Evolutionary conservation across 1,140 invertebrate species (phyloP), one percentile per base, ranked within the genome.

Genomic region (Philopotamus ludificatus): DNA sequence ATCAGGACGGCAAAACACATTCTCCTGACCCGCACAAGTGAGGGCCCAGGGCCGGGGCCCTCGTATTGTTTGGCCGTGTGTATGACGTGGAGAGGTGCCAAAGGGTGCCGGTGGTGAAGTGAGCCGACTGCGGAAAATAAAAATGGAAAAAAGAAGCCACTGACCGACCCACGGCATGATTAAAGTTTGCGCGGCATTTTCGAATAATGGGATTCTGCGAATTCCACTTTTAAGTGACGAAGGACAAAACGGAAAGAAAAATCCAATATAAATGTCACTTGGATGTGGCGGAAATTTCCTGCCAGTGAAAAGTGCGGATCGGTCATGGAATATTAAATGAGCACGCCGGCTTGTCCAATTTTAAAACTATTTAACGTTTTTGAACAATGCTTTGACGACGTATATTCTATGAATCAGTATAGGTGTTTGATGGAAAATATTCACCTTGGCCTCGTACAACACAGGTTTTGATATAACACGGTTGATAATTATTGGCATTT

Each of bases 251-350:
- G 23, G 50, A 57, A 68, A 53, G 57, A 62, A 62, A 55, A 65
- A 68, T 34, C 62, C 66, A 68, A 68, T 68, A 65, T 65, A 58
- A 64, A 64, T 55, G 66, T 65, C 66, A 68, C 54, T 28, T n/a
- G 50, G 44, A 47, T 47, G 44, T 20, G 44, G 23, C 23, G 20
- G 51, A 26, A 21, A 49, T 18, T 49, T 49, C n/a, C n/a, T 49
- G 15, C 47, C 47, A n/a, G 16, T 18, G 23, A 23, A 54, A n/a
- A 54, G 51, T 54, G 23, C n/a, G 22, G 25, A 54, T 25, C 23
- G 51, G 10, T 25, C 3, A 15, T 54, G 22, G 51, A 54, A 54
- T 18, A 49, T 49, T 20, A 47, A 47, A n/a, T n/a, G n/a, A n/a
- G n/a, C n/a, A n/a, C n/a, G n/a, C n/a, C n/a, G n/a, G n/a, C n/a